Conservation (phyloP, 2,797 vertebrate genomes). For the Sebastes goodei region DNA sequence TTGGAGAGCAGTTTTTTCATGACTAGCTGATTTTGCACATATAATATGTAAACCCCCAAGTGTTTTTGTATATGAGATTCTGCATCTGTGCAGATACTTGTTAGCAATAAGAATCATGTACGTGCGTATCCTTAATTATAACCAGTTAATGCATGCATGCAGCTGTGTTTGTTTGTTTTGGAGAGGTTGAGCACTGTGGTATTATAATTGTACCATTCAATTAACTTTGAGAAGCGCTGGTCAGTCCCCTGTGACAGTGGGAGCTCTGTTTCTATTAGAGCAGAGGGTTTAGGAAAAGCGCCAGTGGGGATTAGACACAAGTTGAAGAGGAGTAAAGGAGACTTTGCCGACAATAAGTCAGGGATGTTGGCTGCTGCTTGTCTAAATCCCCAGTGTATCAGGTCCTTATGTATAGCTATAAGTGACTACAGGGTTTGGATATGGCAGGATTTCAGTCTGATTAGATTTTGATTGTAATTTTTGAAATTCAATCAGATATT, state of each 20-base stretch:
- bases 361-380: not conserved
- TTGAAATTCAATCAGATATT: conserved; percentile 5
- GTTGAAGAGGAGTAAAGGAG: conserved; percentile 32
- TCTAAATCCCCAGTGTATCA: conserved; percentile 10
- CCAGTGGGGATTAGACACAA: conserved; percentile 38
- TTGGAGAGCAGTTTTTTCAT: not conserved
- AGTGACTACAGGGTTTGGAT: not conserved
- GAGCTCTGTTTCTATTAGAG: conserved; percentile 51
- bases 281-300: conserved; percentile 31
- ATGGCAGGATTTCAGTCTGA: conserved; percentile 12
- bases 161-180: not conserved
- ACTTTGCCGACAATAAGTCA: conserved; percentile 31
- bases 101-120: not conserved
- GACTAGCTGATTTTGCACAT: not conserved
- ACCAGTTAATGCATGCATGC: not conserved
- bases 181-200: conserved; percentile 8
- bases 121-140: not conserved
- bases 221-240: conserved; percentile 45
- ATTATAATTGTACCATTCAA: conserved; percentile 46
- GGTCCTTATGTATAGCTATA: not conserved
- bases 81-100: not conserved
- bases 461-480: not conserved
- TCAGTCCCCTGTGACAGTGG: conserved; percentile 37
- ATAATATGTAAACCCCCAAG: not conserved
- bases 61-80: not conserved